A percentile compares a stretch with the other conserved stretches of the same genome.
phyloP scores from a whole-genome alignment of 2,888 invertebrate species.

The Dolichomitus sp. region DNA sequence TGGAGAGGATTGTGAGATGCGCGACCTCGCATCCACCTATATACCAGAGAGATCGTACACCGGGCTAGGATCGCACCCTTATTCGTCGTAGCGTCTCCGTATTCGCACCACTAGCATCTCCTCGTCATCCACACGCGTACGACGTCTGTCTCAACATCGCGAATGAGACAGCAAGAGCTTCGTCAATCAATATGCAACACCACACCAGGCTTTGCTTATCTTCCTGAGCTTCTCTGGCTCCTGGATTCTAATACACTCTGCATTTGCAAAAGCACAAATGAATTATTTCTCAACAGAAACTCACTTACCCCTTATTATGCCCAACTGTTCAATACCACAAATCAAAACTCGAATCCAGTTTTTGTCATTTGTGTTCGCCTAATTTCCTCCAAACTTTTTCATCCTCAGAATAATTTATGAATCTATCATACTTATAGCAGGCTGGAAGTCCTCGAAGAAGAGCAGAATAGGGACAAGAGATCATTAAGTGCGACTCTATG shows the following conservation, averaged over 20 bases:
- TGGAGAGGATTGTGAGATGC: constrained; percentile 51
- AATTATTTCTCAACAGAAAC: constrained; percentile 38
- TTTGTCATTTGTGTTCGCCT: not conserved
- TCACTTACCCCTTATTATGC: not conserved
- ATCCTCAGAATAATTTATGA: not conserved
- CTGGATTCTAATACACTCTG: constrained; percentile 47
- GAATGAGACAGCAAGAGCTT: constrained; percentile 66
- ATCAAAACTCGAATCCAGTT: not conserved
- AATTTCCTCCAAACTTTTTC: not conserved
- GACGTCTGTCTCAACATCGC: constrained; percentile 53
- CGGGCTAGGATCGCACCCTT: constrained; percentile 55
- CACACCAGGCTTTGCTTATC: constrained; percentile 84
- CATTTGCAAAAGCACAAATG: constrained; percentile 31
- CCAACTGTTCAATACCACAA: not conserved
- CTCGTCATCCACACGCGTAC: constrained; percentile 64
- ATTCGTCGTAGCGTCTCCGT: constrained; percentile 63
- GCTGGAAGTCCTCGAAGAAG: not conserved
- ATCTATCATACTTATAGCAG: constrained; percentile 28
- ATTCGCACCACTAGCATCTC: constrained; percentile 66
- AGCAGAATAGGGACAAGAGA: constrained; percentile 4
- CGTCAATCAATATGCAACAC: constrained; percentile 86
- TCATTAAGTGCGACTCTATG: constrained; percentile 36
- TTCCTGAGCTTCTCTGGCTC: constrained; percentile 70
- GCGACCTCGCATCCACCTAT: constrained; percentile 37
- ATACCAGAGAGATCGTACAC: constrained; percentile 25